A percentile compares a stretch with the other conserved stretches of the same genome.
Evolutionary conservation across 1,140 invertebrate species (phyloP).

Genomic region (Acyrthosiphon pisum): DNA sequence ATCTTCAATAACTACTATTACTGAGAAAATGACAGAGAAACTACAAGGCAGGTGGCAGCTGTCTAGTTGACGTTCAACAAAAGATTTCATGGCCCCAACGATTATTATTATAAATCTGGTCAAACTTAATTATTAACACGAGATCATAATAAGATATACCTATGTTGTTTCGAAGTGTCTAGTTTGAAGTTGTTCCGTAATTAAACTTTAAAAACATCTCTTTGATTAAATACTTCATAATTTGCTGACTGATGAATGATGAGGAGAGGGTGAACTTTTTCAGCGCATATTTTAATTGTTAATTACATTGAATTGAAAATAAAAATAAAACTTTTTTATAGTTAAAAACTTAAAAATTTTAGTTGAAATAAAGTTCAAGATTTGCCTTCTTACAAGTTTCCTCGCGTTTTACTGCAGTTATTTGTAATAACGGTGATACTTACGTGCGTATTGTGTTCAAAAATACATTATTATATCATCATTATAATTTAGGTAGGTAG

Average conservation of each 20-base stretch:
- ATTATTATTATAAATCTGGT: background rate
- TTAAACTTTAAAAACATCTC: background rate
- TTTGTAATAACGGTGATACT: no score
- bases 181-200: background rate
- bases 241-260: background rate
- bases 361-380: background rate
- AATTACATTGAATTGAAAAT: background rate
- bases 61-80: background rate
- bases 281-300: background rate
- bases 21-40: background rate
- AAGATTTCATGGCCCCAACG: background rate
- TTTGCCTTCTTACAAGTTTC: no score
- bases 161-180: background rate
- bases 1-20: background rate
- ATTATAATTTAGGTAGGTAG: no score
- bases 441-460: no score
- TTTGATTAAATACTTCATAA: background rate
- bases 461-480: no score
- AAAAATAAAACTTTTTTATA: constrained; percentile 13
- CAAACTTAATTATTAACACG: background rate
- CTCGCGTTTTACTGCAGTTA: no score
- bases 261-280: background rate
- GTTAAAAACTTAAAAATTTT: background rate
- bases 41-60: background rate
- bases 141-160: background rate